Evolutionary conservation across 2,888 invertebrate species (phyloP).

Genomic region (Sipha maydis): DNA sequence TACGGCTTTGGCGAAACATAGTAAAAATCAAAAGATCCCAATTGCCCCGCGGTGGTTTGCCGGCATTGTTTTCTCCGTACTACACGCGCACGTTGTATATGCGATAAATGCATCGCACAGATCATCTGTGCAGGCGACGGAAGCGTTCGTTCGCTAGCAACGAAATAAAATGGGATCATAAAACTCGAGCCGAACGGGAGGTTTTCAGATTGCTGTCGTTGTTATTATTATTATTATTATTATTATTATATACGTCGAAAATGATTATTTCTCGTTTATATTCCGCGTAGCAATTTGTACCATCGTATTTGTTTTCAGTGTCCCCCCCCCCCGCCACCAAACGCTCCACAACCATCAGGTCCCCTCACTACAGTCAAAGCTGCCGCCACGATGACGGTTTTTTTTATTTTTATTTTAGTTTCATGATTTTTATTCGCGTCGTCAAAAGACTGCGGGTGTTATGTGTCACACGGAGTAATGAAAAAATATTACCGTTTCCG

Average conservation of each 20-base stretch:
- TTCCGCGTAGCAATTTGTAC: neutral
- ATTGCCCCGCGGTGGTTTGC: no score
- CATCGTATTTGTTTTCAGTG: neutral
- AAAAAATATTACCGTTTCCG: constrained; percentile 20
- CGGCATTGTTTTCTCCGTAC: no score
- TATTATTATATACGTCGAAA: neutral
- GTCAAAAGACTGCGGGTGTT: constrained; percentile 22
- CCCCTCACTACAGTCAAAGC: neutral
- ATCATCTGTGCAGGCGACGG: no score
- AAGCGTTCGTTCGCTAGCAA: neutral
- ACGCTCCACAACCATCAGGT: no score
- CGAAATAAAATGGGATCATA: neutral
- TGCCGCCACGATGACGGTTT: no score
- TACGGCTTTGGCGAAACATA: no score
- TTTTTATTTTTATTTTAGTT: neutral
- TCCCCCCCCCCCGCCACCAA: no score
- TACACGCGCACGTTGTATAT: no score
- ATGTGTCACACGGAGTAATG: constrained; percentile 8
- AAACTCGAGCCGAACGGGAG: neutral
- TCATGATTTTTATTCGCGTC: constrained; percentile 5
- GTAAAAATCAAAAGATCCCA: no score
- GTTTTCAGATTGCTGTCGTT: neutral
- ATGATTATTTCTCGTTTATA: neutral
- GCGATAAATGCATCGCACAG: no score
- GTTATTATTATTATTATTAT: neutral